Evolutionary conservation across 1,140 invertebrate species (phyloP).

Genomic region (Magallana gigas): DNA sequence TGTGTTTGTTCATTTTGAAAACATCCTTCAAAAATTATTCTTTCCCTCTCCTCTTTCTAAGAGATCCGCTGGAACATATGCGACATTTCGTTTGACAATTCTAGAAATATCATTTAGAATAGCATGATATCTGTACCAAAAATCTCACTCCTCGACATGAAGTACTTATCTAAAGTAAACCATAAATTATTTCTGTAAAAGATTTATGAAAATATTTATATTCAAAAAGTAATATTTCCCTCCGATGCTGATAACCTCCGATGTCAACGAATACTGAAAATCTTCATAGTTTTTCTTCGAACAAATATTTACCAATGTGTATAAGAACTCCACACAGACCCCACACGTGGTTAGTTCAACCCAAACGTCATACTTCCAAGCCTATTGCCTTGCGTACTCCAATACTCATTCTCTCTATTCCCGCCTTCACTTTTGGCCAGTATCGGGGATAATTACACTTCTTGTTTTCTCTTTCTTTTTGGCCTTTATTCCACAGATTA

Average conservation of each 20-base stretch:
- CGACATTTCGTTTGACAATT: constrained; percentile 36
- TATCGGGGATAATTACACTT: neutral
- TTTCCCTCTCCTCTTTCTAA: neutral
- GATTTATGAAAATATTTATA: constrained; percentile 37
- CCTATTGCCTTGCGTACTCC: constrained; percentile 12
- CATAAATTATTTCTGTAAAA: constrained; percentile 30
- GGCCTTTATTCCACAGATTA: constrained; percentile 6
- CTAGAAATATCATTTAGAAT: constrained; percentile 1
- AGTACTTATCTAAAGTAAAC: constrained; percentile 31
- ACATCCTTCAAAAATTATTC: neutral
- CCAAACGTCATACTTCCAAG: constrained; percentile 20
- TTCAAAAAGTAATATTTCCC: constrained; percentile 29
- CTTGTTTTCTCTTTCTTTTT: constrained; percentile 1
- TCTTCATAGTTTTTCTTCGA: constrained; percentile 39
- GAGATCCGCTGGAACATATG: constrained; percentile 12
- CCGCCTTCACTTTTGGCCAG: neutral
- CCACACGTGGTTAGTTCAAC: constrained; percentile 13
- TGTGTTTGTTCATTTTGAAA: neutral
- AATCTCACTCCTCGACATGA: constrained; percentile 1
- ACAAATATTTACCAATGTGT: constrained; percentile 44
- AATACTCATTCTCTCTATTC: neutral
- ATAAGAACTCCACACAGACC: neutral
- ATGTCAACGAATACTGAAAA: constrained; percentile 38
- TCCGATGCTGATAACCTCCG: constrained; percentile 13
- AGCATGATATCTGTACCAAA: neutral